Base-by-base conservation (phyloP, 2,888 invertebrate species). In the Eurytoma adleriae region DNA sequence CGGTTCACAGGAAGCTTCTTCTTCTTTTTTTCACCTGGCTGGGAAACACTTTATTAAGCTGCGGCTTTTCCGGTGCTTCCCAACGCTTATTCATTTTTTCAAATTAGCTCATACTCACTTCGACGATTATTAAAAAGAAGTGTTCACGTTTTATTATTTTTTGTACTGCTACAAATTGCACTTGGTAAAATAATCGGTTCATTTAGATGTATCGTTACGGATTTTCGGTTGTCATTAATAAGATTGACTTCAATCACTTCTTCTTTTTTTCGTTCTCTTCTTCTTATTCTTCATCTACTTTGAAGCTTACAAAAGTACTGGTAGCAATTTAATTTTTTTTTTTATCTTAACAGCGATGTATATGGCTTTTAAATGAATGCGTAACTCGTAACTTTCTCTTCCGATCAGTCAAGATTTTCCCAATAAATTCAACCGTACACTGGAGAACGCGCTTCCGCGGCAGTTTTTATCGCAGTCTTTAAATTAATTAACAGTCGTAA, bases 381-480 rank as follows among this genome's bases (percentile, higher is more conserved):
- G 78, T 61, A 78, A 72, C 72, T 18, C 40, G 62, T 59, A n/a
- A 77, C 80, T 77, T 80, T 80, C 80, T 69, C 80, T 76, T 75
- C 69, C 79, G 79, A 73, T 79, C 73, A 13, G 48, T 50, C 18
- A n/a, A 20, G n/a, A 30, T 62, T 59, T 68, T 62, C 62, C 70
- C 77, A 64, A 64, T 56, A 71, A 66, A 78, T 71, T 78, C 64
- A 64, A 10, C 50, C 64, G 48, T n/a, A 54, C 61, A 76, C 62
- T 24, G 70, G 52, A 20, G 69, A 68, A 68, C 3, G 68, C 59
- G 68, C 54, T 59, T 78, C 79, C 70, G 67, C 48, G 20, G 66
- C 30, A 66, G n/a, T 70, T 30, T 18, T 40, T 24, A 4, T 10
- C 52, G 54, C 14, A 24, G 57, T 20, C 64, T 7, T 50, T 30